Percentiles rank a stretch among this genome's conserved stretches.
phyloP scores from a whole-genome alignment of 92 coral and sea anemone genomes.

The Muricea muricata region DNA sequence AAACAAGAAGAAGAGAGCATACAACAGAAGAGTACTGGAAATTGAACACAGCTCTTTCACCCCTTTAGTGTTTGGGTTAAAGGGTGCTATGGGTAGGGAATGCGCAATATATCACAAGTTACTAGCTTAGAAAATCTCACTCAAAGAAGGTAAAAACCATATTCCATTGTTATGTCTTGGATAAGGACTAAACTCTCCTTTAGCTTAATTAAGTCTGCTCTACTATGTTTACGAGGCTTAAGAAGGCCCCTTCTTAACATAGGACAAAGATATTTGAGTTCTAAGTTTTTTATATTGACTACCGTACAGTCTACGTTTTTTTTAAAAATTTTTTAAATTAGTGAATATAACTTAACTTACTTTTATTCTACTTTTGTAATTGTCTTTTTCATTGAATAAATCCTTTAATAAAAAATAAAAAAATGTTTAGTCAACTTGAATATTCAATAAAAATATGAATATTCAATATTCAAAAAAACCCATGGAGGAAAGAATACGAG shows the following conservation, averaged over 20 bases:
- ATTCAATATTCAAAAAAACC: no score
- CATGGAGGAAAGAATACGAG: no score
- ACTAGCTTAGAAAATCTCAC: neutral
- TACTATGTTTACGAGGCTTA: neutral
- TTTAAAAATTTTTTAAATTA: no score
- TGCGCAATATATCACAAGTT: neutral
- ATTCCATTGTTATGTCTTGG: neutral
- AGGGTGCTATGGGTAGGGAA: constrained; percentile 2
- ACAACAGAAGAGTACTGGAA: neutral
- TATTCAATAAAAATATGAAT: no score
- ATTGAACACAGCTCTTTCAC: neutral
- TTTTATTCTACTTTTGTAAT: no score
- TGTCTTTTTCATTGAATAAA: no score
- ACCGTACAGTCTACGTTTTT: no score
- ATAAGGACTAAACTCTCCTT: neutral
- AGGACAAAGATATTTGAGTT: no score
- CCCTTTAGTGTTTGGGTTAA: neutral
- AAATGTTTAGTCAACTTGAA: no score
- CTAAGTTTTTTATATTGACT: no score
- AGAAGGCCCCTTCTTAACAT: neutral
- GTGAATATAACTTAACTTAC: no score
- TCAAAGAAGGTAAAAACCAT: neutral
- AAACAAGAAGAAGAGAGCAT: neutral
- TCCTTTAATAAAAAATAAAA: no score
- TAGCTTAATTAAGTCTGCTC: neutral